These are phyloP conservation scores for Papilio glaucus DNA, from an alignment of 1,140 invertebrate species.

Conservation along the genomic window DNA sequence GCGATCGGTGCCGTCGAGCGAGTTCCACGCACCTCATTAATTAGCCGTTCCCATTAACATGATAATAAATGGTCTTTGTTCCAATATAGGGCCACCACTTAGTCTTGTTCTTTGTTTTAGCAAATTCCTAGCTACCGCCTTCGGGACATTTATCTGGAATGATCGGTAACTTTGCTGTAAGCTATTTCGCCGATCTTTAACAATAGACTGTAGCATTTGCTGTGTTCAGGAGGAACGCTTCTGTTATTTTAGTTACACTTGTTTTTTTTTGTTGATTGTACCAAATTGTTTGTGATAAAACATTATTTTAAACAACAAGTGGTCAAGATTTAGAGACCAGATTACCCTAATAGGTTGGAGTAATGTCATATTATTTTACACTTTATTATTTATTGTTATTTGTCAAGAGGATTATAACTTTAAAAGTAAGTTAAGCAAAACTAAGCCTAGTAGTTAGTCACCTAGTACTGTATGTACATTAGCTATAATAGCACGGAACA, in stretches of 20 bases:
- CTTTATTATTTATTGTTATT: too few relatives aligned
- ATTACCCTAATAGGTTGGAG: background rate
- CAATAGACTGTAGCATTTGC: background rate
- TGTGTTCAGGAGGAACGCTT: background rate
- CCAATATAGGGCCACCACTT: constrained; percentile 39
- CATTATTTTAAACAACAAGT: background rate
- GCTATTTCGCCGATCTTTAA: constrained; percentile 6
- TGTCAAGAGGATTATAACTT: too few relatives aligned
- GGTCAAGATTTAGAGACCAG: background rate
- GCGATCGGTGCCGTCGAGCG: constrained; percentile 43
- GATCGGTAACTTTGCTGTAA: background rate
- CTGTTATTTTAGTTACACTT: background rate
- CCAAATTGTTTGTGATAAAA: background rate
- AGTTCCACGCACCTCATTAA: constrained; percentile 53
- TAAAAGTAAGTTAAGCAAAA: too few relatives aligned
- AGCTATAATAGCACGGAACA: too few relatives aligned
- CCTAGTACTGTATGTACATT: too few relatives aligned
- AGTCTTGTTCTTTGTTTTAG: constrained; percentile 36
- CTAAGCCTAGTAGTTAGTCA: too few relatives aligned
- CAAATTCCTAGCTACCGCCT: constrained; percentile 26
- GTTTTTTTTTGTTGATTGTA: background rate
- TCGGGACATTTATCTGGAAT: background rate
- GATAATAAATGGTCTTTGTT: constrained; percentile 48
- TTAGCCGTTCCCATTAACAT: constrained; percentile 50
- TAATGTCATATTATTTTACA: background rate